Evolutionary conservation across 1,140 invertebrate species (phyloP), one percentile per base, ranked within the genome.

Genomic region (Hyphantria cunea): DNA sequence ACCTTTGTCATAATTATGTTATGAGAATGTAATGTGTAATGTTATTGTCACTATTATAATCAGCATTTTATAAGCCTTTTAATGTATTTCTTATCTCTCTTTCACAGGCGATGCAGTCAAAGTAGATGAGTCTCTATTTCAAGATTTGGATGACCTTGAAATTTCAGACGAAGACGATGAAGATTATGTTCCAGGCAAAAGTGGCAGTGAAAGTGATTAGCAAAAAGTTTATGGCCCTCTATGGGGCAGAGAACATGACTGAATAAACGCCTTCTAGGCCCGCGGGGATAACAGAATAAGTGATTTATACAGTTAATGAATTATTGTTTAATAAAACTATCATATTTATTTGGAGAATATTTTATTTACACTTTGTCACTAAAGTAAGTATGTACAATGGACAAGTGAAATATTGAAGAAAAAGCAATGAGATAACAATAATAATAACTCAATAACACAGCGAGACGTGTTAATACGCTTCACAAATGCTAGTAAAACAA

Each of bases 121-220:
- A 91, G 97, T 98, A 13, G 97, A 99, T 91, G 98, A 99, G 91
- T 96, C 96, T 47, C 87, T 99, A 6, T 98, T 98, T 85, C 96
- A 98, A 94, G 96, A 98, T 91, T 86, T 98, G 61, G 96, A 97
- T 71, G 97, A 98, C 84, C 91, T 98, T 33, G 97, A 98, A 68
- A 87, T 98, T 48, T 96, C 96, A 65, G 95, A 94, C 77, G 93
- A 94, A 55, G 92, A 94, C 60, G 94, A 93, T 79, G 92, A 92
- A 64, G 92, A 93, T 70, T 93, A 91, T 80, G 92, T 92, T 33
- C 92, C 92, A 0, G 87, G 86, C 8, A 78, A 82, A 54, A 91
- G 85, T 70, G 86, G 79, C 44, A 90, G 84, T 71, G 88, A 91
- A 3, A 84, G 84, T 70, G 84, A 90, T 66, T 90, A 90, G 74